Base-by-base conservation (phyloP, 2,113 vertebrate genomes). In the Cervus canadensis region DNA sequence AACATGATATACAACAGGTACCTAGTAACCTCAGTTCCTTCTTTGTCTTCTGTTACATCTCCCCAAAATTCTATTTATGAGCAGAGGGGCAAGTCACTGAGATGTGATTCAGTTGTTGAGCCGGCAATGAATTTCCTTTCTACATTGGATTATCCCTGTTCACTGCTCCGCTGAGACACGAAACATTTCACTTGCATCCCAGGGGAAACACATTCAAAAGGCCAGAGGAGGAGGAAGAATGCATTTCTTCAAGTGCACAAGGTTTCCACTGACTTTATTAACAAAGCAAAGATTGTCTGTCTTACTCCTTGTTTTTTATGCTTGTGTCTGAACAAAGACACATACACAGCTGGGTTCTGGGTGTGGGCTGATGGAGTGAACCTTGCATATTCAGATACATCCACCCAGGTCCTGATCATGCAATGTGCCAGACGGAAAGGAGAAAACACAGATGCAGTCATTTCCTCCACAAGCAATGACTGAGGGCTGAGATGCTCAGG, bases 321-420 rank as follows among this genome's bases (percentile, higher is more conserved):
- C 19, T 26, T 26, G 3, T n/a, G 8, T 88, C 57, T 94, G 16
- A 94, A 81, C 6, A 9, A 40, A 85, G 90, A n/a, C 36, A 67
- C 12, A 45, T 2, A 36, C 25, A n/a, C 3, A 4, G 5, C 3
- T 0, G 36, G 23, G 14, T 8, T 43, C 14, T 71, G 23, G 12
- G 15, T 81, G 45, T 56, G 11, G 40, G 43, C 28, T 13, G 43
- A 25, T 4, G 5, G 9, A 2, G 8, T 21, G 14, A 94, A 43
- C 15, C n/a, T 67, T 71, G 54, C 10, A 54, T 83, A 87, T 54
- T 85, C 62, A 81, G 19, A 36, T 3, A 12, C 48, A 56, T n/a
- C 88, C 64, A 19, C 9, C 36, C 45, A 25, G 17, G 17, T 59
- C 26, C 28, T 57, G 33, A 15, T 78, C n/a, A 52, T 15, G 10